Evolutionary conservation across 1,140 invertebrate genomes (phyloP), one percentile per base, ranked within the genome.

Genomic region (Diuraphis noxia): DNA sequence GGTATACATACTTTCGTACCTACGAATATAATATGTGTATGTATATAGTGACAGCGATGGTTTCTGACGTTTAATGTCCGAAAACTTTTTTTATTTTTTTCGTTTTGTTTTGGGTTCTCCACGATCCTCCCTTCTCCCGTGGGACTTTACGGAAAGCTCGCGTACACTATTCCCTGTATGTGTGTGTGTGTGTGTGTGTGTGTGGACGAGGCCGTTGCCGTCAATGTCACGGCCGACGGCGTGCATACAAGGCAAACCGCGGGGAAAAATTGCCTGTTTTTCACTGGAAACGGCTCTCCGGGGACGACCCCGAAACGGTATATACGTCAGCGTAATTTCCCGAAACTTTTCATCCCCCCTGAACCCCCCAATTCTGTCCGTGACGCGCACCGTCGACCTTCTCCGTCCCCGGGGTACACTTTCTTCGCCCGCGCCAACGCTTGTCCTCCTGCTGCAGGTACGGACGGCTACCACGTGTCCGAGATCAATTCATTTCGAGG

Each of bases 241-340:
- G 88, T 17, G 25, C 25, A 25, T 17, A 40, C 72, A 4, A n/a
- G 63, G 88, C 36, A 36, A 36, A 46, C 72, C 40, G 34, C 41
- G 41, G 72, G 40, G 72, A 91, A 91, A 91, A 91, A 91, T 91
- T 91, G 89, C 89, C 89, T 49, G 89, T 91, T 91, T 91, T 91
- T 91, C 89, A 81, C 89, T 36, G 77, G n/a, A 25, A 91, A 91
- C 89, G 72, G 77, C 43, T 52, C 89, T 91, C 89, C 43, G 77
- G 89, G 72, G 89, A 91, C 89, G 77, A 46, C 72, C 72, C 38
- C 13, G 77, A 21, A n/a, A 77, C 43, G 72, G 38, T 87, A 56
- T 38, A 88, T 30, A 82, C 89, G 72, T 90, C 89, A 34, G 89
- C 77, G 89, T 91, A 91, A 91, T 91, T 63, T 91, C 46, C 89